A percentile compares a stretch with the other conserved stretches of the same genome.
phyloP scores from a whole-genome alignment of 2,113 vertebrate genomes.

The Anoplopoma fimbria region DNA sequence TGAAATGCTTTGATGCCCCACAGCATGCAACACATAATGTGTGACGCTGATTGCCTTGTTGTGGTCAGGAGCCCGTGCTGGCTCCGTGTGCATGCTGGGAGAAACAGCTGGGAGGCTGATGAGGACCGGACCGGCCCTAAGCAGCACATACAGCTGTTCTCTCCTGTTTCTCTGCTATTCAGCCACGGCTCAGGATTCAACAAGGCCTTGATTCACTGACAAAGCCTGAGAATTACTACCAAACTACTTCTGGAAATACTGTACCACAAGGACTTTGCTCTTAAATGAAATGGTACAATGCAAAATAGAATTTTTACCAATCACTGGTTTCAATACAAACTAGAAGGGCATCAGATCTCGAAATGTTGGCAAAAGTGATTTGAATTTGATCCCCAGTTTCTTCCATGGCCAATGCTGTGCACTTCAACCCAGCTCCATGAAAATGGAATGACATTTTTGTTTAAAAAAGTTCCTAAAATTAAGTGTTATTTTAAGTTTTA shows the following conservation, averaged over 20 bases:
- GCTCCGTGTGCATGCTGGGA: conserved; percentile 48
- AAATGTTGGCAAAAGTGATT: too few species aligned
- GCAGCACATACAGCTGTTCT: conserved; percentile 17
- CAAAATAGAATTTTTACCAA: neutral
- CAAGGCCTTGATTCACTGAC: conserved; percentile 15
- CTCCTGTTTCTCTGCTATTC: conserved; percentile 18
- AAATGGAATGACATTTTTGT: neutral
- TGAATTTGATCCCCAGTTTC: neutral
- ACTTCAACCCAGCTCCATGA: neutral
- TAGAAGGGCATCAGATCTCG: neutral
- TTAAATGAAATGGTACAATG: neutral
- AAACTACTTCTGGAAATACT: neutral
- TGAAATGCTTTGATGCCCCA: conserved; percentile 42
- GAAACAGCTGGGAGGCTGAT: conserved; percentile 61
- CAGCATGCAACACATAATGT: conserved; percentile 31
- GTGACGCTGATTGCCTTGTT: conserved; percentile 58
- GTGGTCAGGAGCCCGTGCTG: conserved; percentile 19
- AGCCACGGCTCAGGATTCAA: neutral
- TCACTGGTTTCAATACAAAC: neutral
- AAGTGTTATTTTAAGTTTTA: neutral
- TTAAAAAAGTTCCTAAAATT: neutral
- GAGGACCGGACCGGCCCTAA: conserved; percentile 41
- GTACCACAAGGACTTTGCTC: neutral
- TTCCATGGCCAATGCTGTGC: neutral
- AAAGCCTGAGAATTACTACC: neutral